These are phyloP conservation scores for Tipula unca DNA, from an alignment of 2,888 invertebrate genomes.

Conservation along the genomic window DNA sequence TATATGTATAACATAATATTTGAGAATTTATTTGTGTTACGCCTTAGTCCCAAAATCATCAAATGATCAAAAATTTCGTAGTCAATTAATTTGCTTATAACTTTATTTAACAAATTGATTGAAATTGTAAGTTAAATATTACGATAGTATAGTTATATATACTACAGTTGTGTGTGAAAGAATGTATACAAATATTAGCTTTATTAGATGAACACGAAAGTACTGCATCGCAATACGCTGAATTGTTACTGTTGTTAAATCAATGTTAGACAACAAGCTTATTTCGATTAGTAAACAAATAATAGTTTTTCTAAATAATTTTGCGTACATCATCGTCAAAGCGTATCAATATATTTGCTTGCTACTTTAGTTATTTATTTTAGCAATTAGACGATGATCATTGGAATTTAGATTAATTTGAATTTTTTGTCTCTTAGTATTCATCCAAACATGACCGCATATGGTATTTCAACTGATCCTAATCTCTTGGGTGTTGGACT, in stretches of 20 bases:
- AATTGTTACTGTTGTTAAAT: not conserved
- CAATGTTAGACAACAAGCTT: not conserved
- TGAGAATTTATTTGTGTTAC: not conserved
- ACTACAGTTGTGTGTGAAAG: not conserved
- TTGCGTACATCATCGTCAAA: not conserved
- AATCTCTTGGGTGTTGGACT: conserved; percentile 36
- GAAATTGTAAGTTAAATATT: not conserved
- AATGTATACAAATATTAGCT: not conserved
- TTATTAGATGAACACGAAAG: not conserved
- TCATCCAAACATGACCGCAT: conserved; percentile 29
- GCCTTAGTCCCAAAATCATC: not conserved
- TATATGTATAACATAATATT: not conserved
- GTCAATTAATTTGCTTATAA: not conserved
- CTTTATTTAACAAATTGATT: not conserved
- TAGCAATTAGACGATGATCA: not conserved
- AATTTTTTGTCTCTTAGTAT: not conserved
- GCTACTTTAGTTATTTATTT: not conserved
- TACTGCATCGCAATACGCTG: not conserved
- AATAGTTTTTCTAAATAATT: not conserved
- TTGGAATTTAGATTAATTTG: not conserved
- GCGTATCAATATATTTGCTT: not conserved
- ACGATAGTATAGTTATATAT: not conserved
- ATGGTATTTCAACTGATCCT: conserved; percentile 38
- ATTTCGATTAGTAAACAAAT: not conserved
- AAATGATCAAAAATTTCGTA: not conserved